Percentiles rank a stretch among this genome's conserved stretches.
phyloP scores from a whole-genome alignment of 2,888 invertebrate genomes.

The Acanthoscelides obtectus region DNA sequence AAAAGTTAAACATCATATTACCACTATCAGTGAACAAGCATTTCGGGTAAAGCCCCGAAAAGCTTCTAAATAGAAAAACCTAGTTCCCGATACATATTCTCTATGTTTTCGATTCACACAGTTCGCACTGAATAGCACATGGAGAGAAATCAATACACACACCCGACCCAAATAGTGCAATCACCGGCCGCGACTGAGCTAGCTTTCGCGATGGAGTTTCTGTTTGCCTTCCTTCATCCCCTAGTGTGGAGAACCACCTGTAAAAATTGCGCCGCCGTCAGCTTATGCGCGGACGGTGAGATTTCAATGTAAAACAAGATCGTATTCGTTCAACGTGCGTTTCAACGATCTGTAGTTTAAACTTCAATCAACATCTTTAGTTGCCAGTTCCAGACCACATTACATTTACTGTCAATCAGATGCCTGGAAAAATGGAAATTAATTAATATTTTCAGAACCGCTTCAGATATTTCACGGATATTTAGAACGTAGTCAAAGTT shows the following conservation, averaged over 20 bases:
- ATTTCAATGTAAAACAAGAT: no score
- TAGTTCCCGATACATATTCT: background rate
- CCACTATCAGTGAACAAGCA: background rate
- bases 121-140: conserved; percentile 5
- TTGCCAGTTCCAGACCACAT: no score
- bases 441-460: no score
- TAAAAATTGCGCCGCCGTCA: background rate
- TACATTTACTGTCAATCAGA: no score
- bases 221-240: background rate
- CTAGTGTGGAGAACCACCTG: background rate
- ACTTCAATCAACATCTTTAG: no score
- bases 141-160: conserved; percentile 14
- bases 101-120: background rate
- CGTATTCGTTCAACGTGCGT: no score
- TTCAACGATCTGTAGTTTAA: no score
- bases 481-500: no score
- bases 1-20: background rate
- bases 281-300: background rate
- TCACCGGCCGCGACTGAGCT: background rate
- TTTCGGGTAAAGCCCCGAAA: background rate
- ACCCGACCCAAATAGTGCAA: conserved; percentile 14
- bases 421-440: no score
- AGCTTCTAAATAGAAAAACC: background rate
- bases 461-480: no score
- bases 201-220: background rate